Base-by-base conservation (phyloP, 2,797 vertebrate species). In the Dendrocincla tyrannina region DNA sequence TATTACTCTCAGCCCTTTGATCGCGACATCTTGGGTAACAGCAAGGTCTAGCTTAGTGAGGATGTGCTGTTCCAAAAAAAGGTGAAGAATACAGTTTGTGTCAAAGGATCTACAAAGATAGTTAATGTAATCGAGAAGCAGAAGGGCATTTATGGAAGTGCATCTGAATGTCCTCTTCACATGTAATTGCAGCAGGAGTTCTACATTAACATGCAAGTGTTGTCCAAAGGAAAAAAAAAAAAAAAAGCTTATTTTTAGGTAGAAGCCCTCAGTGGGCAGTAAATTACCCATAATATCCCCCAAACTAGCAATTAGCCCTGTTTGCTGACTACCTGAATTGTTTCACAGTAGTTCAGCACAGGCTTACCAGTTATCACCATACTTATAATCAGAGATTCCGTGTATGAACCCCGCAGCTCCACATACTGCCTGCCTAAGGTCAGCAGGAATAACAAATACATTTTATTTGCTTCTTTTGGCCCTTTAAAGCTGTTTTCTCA, bases 241-340 rank as follows among this genome's bases (percentile, higher is more conserved):
- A 84, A 94, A 80, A 66, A 35, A 91, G 72, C 84, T 97, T 93
- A 91, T 92, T 96, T 97, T 96, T 96, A 93, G 90, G 93, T 90
- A 77, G 89, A 97, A 94, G 67, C 50, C 95, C 85, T 95, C 94
- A 88, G 69, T 93, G 95, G 91, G 82, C 90, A 97, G 87, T 96
- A 96, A 97, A 97, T 97, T 97, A 97, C 88, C 92, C 85, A 96
- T 93, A 89, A 96, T 97, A 90, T 97, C 95, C 89, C 84, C 96
- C 93, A 86, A 96, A 92, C 85, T 93, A 97, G 88, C 80, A 95
- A 96, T 95, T 95, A 96, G 78, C 96, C 93, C 94, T 97, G 76
- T 97, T 97, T 95, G 94, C 95, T 95, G 94, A 97, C 92, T 97
- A 91, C 90, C 91, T 92, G 94, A 96, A 97, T 96, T 95, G 94